Evolutionary conservation across 2,888 invertebrate species (phyloP).

Genomic region (Caenorhabditis afra): DNA sequence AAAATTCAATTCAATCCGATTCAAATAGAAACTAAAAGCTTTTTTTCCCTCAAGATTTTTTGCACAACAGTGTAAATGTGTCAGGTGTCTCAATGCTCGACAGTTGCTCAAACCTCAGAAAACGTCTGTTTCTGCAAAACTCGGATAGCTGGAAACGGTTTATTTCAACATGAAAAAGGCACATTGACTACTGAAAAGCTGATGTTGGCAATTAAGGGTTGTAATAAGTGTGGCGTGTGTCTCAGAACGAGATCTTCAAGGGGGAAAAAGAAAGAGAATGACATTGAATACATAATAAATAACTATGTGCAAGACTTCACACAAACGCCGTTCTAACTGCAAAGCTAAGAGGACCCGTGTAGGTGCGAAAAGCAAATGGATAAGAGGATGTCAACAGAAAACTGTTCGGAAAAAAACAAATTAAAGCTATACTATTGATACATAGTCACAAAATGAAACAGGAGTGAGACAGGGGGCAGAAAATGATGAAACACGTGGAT

Average conservation of each 20-base stretch:
- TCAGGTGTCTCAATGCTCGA: no score
- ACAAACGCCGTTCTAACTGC: constrained; percentile 4
- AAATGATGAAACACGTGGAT: constrained; percentile 41
- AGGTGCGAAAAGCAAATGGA: neutral
- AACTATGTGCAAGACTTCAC: constrained; percentile 24
- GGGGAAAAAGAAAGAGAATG: constrained; percentile 5
- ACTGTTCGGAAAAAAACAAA: neutral
- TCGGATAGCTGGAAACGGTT: no score
- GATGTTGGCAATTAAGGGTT: neutral
- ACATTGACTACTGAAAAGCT: no score
- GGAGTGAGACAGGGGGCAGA: constrained; percentile 12
- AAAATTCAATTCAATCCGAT: no score
- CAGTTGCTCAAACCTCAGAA: no score
- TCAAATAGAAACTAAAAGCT: no score
- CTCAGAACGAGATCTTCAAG: constrained; percentile 33
- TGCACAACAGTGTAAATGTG: no score
- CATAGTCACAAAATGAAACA: constrained; percentile 2
- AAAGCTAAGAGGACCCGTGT: neutral
- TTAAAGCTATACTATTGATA: constrained; percentile 37
- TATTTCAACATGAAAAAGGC: no score
- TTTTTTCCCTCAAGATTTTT: no score
- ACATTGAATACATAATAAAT: constrained; percentile 22
- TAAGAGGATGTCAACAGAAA: neutral
- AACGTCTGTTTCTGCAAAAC: no score
- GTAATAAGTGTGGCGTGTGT: constrained; percentile 40